Evolutionary conservation across 2,113 vertebrate genomes (phyloP).

Genomic region (Onychostruthus taczanowskii): DNA sequence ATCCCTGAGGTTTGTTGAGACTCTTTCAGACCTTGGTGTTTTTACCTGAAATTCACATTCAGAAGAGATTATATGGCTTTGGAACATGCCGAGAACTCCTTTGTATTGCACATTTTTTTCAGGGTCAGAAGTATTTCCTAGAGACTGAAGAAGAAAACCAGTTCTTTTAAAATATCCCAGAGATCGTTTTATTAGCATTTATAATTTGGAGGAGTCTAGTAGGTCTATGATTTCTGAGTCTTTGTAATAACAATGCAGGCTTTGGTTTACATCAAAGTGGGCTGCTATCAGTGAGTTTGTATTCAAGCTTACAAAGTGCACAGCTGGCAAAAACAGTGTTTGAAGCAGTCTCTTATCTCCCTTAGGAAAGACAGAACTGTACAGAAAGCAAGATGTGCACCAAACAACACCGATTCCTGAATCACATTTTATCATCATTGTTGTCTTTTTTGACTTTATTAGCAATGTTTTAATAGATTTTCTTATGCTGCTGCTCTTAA

Average conservation of each 20-base stretch:
- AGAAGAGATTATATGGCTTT: neutral
- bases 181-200: neutral
- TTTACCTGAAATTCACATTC: neutral
- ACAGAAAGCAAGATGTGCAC: neutral
- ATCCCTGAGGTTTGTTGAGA: neutral
- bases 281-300: neutral
- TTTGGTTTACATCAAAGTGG: neutral
- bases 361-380: neutral
- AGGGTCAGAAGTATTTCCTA: neutral
- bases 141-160: neutral
- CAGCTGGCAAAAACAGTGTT: neutral
- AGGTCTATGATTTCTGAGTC: neutral
- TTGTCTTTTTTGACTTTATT: neutral
- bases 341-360: neutral
- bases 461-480: neutral
- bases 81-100: neutral
- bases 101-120: neutral
- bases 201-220: neutral
- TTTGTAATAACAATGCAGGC: neutral
- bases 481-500: neutral
- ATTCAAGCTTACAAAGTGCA: neutral
- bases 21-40: neutral
- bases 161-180: neutral
- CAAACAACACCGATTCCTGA: neutral
- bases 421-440: neutral